Evolutionary conservation across 2,113 vertebrate genomes (phyloP).

Genomic region (Elgaria multicarinata): DNA sequence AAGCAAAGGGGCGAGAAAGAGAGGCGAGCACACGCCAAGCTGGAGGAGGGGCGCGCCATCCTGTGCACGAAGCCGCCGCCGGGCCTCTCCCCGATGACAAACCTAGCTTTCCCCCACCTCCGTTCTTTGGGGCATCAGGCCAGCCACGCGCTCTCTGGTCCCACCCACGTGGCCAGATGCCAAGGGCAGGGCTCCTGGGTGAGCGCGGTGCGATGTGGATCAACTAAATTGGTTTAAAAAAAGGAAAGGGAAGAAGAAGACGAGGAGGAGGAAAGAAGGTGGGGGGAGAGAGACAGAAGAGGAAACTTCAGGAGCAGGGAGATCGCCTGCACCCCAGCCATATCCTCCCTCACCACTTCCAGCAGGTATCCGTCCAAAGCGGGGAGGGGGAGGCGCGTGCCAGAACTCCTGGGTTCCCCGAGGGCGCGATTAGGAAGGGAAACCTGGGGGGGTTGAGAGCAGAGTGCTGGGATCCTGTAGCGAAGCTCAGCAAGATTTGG

Average conservation of each 20-base stretch:
- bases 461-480: background rate
- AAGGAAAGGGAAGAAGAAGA: background rate
- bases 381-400: background rate
- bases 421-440: too few relatives aligned
- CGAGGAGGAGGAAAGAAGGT: too few relatives aligned
- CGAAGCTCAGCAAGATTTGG: too few relatives aligned
- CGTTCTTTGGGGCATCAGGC: background rate
- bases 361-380: background rate
- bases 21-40: background rate
- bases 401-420: background rate
- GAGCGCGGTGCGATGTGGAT: background rate
- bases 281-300: background rate
- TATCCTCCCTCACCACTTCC: background rate
- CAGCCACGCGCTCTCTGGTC: constrained; percentile 23
- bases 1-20: background rate
- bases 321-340: too few relatives aligned
- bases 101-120: background rate
- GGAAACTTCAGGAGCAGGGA: background rate
- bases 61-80: too few relatives aligned
- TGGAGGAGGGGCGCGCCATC: background rate
- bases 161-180: constrained; percentile 24
- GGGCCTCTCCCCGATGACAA: background rate
- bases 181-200: constrained; percentile 29
- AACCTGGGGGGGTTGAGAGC: too few relatives aligned
- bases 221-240: background rate